Conservation (phyloP, 2,113 vertebrate species). For the Chitala chitala region DNA sequence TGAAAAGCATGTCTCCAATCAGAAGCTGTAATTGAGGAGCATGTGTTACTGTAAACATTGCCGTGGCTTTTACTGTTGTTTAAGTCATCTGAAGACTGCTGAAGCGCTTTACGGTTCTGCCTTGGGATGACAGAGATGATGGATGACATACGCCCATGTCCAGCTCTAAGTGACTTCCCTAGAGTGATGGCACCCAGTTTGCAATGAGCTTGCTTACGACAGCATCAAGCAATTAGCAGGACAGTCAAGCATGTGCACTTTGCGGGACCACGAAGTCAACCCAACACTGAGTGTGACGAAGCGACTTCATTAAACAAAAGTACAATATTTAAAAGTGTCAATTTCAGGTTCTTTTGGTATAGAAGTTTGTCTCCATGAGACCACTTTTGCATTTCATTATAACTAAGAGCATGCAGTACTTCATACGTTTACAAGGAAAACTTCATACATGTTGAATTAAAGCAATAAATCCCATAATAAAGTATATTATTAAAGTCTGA, state of each 20-base stretch:
- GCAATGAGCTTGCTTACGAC: constrained; percentile 80
- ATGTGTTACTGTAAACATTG: constrained; percentile 67
- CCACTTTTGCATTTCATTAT: too few species aligned
- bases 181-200: constrained; percentile 90
- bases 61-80: constrained; percentile 66
- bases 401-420: too few species aligned
- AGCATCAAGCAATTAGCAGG: constrained; percentile 77
- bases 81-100: constrained; percentile 72
- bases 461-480: too few species aligned
- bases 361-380: too few species aligned
- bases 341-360: too few species aligned
- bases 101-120: constrained; percentile 76
- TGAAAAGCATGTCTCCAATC: too few species aligned
- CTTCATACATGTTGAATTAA: too few species aligned
- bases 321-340: too few species aligned
- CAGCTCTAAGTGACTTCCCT: constrained; percentile 85
- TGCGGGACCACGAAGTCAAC: constrained; percentile 57
- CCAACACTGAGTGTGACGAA: too few species aligned
- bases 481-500: too few species aligned
- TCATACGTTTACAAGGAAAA: too few species aligned
- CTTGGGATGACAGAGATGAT: constrained; percentile 84
- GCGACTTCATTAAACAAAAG: too few species aligned
- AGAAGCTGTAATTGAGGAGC: constrained; percentile 73
- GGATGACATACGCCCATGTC: constrained; percentile 78
- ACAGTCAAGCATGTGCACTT: constrained; percentile 67